These are phyloP conservation scores for Aegithalos caudatus DNA, from an alignment of 2,113 vertebrate species.

Conservation along the genomic window DNA sequence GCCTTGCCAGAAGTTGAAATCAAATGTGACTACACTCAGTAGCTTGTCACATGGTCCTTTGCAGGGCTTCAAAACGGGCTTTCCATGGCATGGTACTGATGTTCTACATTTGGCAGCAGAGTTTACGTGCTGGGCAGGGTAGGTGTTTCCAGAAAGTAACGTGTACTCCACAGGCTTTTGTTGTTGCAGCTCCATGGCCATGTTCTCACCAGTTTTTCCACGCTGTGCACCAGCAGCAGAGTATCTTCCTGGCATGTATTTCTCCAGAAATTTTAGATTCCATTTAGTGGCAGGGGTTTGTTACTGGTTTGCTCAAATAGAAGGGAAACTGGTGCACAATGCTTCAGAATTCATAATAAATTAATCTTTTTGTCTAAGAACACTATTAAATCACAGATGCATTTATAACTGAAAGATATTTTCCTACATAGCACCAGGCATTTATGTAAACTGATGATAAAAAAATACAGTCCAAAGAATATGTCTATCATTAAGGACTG, in stretches of 20 bases:
- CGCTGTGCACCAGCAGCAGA: background rate
- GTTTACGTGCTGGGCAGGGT: rapidly evolving
- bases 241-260: background rate
- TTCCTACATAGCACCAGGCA: rapidly evolving
- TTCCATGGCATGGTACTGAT: background rate
- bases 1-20: background rate
- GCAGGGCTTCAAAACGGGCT: background rate
- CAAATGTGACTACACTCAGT: background rate
- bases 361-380: background rate
- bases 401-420: background rate
- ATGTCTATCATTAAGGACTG: background rate
- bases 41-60: background rate
- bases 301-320: background rate
- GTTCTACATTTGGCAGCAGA: background rate
- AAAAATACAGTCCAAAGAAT: background rate
- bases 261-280: background rate
- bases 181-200: background rate
- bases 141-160: background rate
- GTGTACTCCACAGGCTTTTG: background rate
- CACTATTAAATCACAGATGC: background rate
- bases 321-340: background rate
- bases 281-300: background rate
- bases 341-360: background rate
- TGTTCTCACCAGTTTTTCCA: background rate
- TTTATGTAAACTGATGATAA: background rate